These are phyloP conservation scores for Galeopterus variegatus DNA, from an alignment of 2,113 vertebrate species.

Conservation along the genomic window DNA sequence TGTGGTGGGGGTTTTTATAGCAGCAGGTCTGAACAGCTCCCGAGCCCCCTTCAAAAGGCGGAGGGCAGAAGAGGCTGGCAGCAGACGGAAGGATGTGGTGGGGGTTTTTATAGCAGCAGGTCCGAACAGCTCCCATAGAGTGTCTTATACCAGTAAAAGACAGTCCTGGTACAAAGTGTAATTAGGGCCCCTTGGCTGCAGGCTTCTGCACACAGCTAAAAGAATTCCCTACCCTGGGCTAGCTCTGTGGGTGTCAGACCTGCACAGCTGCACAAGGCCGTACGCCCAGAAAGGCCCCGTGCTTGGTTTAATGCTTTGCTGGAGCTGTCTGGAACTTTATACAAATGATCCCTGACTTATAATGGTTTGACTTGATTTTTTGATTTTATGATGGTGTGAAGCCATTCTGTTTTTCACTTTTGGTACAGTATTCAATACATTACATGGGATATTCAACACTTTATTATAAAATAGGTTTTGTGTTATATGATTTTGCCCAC, in stretches of 20 bases:
- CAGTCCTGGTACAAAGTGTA: neutral
- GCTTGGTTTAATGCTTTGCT: neutral
- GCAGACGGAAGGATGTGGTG: neutral
- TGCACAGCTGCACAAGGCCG: neutral
- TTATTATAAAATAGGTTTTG: too few relatives aligned
- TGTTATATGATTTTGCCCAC: too few relatives aligned
- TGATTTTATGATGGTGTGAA: too few relatives aligned
- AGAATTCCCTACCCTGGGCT: neutral
- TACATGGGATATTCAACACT: too few relatives aligned
- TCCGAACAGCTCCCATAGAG: constrained; percentile 19
- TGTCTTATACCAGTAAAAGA: constrained; percentile 1
- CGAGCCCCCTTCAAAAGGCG: neutral
- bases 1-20: too few relatives aligned
- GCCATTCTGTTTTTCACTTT: too few relatives aligned
- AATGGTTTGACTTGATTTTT: too few relatives aligned
- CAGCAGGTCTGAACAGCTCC: too few relatives aligned
- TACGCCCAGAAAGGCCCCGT: neutral
- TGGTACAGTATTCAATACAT: too few relatives aligned
- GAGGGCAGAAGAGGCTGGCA: neutral
- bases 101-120: neutral
- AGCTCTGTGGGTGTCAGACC: neutral
- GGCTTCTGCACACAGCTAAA: neutral
- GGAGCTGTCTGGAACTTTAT: neutral
- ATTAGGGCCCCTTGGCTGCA: neutral
- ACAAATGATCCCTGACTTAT: too few relatives aligned